A percentile compares a stretch with the other conserved stretches of the same genome.
These are phyloP conservation scores for Pterocles orientalis DNA, from an alignment of 2,113 vertebrate genomes.

Conservation along the genomic window DNA sequence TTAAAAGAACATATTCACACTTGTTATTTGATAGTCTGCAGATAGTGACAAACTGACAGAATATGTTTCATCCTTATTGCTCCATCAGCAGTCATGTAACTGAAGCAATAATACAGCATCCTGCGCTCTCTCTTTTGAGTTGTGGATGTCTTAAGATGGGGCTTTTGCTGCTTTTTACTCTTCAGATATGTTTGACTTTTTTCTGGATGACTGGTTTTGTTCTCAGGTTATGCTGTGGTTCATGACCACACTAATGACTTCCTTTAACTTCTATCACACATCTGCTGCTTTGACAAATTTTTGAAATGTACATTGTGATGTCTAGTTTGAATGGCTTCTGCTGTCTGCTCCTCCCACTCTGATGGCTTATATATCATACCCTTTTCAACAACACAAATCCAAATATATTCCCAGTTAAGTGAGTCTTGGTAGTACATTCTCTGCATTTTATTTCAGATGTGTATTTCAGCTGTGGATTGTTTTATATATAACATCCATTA, in stretches of 20 bases:
- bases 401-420: background rate
- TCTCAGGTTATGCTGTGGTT: background rate
- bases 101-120: background rate
- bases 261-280: background rate
- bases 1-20: background rate
- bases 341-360: background rate
- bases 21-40: background rate
- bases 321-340: background rate
- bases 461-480: background rate
- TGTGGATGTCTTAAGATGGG: background rate
- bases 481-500: background rate
- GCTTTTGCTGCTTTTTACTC: background rate
- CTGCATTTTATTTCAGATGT: background rate
- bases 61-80: background rate
- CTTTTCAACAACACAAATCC: background rate
- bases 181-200: background rate
- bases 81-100: background rate
- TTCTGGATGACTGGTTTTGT: background rate
- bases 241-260: background rate
- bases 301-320: background rate
- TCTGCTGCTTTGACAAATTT: background rate
- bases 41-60: background rate
- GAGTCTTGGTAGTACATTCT: background rate
- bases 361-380: background rate
- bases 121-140: background rate